A percentile compares a stretch with the other conserved stretches of the same genome.
Conservation (phyloP, 1,140 invertebrate species). For the Lepidurus packardi region DNA sequence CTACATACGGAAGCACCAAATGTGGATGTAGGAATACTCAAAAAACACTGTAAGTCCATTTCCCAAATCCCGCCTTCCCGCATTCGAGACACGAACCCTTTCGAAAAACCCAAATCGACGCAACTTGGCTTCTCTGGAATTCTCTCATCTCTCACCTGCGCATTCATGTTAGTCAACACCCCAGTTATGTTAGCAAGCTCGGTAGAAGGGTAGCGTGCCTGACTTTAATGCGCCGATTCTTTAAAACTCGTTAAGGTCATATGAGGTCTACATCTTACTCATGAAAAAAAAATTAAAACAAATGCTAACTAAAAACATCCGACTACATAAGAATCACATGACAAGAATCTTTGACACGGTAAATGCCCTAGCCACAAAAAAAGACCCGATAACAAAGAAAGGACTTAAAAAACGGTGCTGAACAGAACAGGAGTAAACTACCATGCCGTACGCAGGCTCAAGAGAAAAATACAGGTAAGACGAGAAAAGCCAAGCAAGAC, state of each 20-base stretch:
- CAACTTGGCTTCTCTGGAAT: neutral
- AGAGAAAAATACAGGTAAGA: neutral
- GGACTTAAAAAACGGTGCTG: neutral
- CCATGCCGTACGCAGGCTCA: conserved; percentile 3
- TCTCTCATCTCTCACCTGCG: conserved; percentile 5
- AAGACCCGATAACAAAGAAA: neutral
- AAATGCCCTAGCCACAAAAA: neutral
- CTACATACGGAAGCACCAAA: conserved; percentile 26
- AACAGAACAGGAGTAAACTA: neutral
- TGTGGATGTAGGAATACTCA: neutral
- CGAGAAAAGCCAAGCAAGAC: conserved; percentile 22
- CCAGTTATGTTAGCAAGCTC: neutral
- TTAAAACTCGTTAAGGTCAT: neutral
- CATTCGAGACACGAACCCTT: neutral
- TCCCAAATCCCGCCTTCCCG: neutral
- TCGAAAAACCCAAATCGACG: neutral
- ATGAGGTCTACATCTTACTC: neutral
- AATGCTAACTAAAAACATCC: neutral
- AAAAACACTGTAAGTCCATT: neutral
- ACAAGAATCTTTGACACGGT: neutral
- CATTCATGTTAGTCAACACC: neutral
- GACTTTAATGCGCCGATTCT: neutral
- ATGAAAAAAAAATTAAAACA: neutral
- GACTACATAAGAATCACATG: neutral
- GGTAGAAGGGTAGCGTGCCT: neutral